Conservation (phyloP, 2,888 invertebrate genomes). For the Xestia rhomboidea region DNA sequence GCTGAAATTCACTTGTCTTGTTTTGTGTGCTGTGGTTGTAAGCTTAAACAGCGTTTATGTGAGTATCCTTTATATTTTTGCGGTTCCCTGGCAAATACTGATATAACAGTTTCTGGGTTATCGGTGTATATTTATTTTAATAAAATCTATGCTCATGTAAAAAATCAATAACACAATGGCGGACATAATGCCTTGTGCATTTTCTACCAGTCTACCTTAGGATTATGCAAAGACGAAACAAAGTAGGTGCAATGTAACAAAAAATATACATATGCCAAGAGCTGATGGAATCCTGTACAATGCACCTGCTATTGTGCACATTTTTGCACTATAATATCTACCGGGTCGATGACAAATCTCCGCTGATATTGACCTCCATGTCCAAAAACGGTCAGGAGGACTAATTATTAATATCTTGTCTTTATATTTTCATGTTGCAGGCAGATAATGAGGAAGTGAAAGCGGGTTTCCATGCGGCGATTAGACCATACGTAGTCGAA, state of each 20-base stretch:
- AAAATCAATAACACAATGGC: background rate
- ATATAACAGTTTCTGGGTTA: background rate
- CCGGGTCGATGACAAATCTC: background rate
- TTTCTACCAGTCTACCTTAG: background rate
- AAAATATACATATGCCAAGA: background rate
- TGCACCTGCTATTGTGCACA: too few relatives aligned
- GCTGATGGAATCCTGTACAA: background rate
- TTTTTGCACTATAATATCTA: background rate
- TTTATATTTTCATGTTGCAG: constrained; percentile 16
- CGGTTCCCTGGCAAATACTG: background rate
- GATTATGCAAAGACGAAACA: background rate
- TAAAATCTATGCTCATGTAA: background rate
- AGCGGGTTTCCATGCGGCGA: constrained; percentile 17
- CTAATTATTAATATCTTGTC: background rate
- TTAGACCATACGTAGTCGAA: constrained; percentile 49
- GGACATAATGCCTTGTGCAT: background rate
- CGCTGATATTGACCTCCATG: background rate
- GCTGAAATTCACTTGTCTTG: constrained; percentile 35
- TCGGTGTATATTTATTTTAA: background rate
- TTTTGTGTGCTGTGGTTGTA: constrained; percentile 34
- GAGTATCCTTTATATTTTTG: constrained; percentile 27
- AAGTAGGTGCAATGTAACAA: background rate
- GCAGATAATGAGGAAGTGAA: constrained; percentile 39
- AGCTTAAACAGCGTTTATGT: constrained; percentile 44
- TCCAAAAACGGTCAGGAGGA: background rate